phyloP scores from a whole-genome alignment of 2,888 invertebrate species.

The Punctoribates punctum region DNA sequence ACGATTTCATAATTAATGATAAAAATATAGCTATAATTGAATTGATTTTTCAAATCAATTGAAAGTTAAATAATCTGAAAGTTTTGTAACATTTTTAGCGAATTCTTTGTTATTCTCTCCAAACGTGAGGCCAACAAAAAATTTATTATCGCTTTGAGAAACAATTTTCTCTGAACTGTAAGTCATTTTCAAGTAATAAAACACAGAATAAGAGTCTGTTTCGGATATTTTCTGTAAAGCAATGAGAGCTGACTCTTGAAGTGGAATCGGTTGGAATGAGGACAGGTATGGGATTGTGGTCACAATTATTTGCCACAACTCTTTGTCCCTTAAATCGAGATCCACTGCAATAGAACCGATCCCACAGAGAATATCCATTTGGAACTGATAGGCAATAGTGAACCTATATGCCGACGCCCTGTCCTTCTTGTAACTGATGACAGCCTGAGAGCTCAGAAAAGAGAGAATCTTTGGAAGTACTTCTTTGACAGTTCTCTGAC shows the following conservation, averaged over 20 bases:
- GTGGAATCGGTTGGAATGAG: neutral
- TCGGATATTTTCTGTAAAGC: neutral
- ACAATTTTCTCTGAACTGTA: neutral
- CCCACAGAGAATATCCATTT: conserved; percentile 15
- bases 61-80: neutral
- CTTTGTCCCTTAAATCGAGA: conserved; percentile 9
- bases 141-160: neutral
- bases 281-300: neutral
- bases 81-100: conserved; percentile 14
- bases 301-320: conserved; percentile 17
- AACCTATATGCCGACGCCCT: conserved; percentile 35
- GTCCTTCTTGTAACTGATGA: conserved; percentile 31
- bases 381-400: conserved; percentile 38
- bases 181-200: conserved; percentile 2
- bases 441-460: conserved; percentile 37
- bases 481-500: conserved; percentile 36
- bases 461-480: conserved; percentile 37
- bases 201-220: neutral
- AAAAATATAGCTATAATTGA: neutral
- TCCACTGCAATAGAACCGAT: conserved; percentile 18
- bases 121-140: neutral
- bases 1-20: neutral
- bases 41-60: neutral
- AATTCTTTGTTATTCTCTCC: neutral
- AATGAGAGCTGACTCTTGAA: neutral